phyloP scores from a whole-genome alignment of 2,888 invertebrate genomes.

The Lithophane ornitopus region DNA sequence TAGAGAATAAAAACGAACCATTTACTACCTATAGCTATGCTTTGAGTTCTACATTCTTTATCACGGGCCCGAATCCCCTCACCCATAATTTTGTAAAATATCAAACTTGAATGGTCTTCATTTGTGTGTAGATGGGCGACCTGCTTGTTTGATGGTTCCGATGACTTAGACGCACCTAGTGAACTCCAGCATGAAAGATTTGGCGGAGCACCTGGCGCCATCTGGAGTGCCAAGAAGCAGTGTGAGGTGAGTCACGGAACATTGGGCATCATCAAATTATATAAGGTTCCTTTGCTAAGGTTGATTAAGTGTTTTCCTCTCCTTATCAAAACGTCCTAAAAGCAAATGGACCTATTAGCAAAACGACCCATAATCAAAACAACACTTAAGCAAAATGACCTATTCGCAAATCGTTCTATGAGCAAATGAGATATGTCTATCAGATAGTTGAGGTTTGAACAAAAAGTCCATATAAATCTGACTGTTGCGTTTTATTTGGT shows the following conservation, averaged over 20 bases:
- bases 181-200: constrained; percentile 92
- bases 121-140: constrained; percentile 89
- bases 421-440: neutral
- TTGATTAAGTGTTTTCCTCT: neutral
- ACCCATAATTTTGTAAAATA: neutral
- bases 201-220: constrained; percentile 92
- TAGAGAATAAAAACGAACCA: neutral
- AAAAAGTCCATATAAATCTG: neutral
- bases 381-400: too few species aligned
- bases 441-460: neutral
- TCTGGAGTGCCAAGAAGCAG: constrained; percentile 94
- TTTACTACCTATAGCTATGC: neutral
- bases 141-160: constrained; percentile 92
- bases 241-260: constrained; percentile 89
- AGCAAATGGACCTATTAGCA: too few species aligned
- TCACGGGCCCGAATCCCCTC: neutral
- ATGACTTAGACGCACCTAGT: constrained; percentile 81
- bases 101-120: neutral
- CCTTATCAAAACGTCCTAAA: too few species aligned
- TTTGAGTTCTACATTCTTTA: neutral
- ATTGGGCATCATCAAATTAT: neutral
- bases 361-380: too few species aligned
- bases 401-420: too few species aligned
- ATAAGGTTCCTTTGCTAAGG: neutral
- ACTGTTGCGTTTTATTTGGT: neutral